Base-by-base conservation (phyloP, 2,113 vertebrate species). In the Alces alces region DNA sequence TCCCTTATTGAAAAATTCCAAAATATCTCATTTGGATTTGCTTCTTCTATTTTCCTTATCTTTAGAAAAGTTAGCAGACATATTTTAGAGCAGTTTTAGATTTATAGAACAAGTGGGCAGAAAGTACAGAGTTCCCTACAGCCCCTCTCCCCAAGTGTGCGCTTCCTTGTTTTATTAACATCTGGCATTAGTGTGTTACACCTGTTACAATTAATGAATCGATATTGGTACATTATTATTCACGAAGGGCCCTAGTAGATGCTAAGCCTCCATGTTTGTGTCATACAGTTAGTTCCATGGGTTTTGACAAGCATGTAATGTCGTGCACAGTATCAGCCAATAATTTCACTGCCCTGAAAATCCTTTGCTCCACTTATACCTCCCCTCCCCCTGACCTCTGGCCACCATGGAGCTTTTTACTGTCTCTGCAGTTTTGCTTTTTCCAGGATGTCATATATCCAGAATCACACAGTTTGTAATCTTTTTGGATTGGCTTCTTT, bases 1-100 rank as follows among this genome's bases (percentile, higher is more conserved):
- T 58, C 19, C 50, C n/a, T 91, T 89, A 61, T 70, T 60, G 57
- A 95, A 28, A 88, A 95, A 89, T 88, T 79, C 76, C 27, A 54
- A 95, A 92, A 25, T 8, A 55, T 50, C 45, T 55, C 10, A 52
- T 92, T 55, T 52, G 52, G 5, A 61, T 50, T 33, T 86, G 23
- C 47, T 91, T 54, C 16, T 58, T 50, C 8, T 54, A 28, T 83
- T 90, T 19, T 27, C 36, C 15, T 87, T 80, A 57, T 57, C 28
- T 73, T 82, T 89, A 39, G n/a, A 54, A 78, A 89, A 94, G 8
- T 55, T 33, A 94, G 36, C 5, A 33, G 89, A 43, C 64, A 3
- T n/a, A 17, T 66, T 86, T 70, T 70, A 36, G 13, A 89, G 64
- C 36, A 57, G 28, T 86, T 85, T 95, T 55, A 55, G 58, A 25